Evolutionary conservation across 2,888 invertebrate genomes (phyloP).

Genomic region (Noctua janthe): DNA sequence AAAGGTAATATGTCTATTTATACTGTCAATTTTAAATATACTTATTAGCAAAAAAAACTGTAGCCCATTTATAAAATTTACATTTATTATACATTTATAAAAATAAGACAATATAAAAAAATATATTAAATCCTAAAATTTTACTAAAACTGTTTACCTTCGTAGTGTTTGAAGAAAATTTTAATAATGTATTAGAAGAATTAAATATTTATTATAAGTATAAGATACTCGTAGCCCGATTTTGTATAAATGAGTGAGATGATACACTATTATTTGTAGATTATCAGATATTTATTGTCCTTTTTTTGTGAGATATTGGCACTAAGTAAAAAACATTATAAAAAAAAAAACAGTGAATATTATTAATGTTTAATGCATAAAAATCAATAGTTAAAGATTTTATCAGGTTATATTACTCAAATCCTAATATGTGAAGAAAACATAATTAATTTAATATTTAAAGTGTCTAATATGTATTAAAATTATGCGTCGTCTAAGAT

Average conservation of each 20-base stretch:
- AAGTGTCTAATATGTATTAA: constrained; percentile 50
- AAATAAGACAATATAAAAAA: constrained; percentile 49
- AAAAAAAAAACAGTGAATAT: neutral
- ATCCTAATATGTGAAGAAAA: neutral
- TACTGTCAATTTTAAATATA: constrained; percentile 60
- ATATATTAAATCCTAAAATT: constrained; percentile 54
- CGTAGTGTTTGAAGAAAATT: constrained; percentile 53
- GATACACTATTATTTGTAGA: constrained; percentile 46
- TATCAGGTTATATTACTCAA: neutral
- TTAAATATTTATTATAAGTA: constrained; percentile 47
- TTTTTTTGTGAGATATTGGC: constrained; percentile 43
- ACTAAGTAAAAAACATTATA: neutral
- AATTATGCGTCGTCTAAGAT: constrained; percentile 44
- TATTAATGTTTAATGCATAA: neutral
- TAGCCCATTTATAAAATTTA: constrained; percentile 53
- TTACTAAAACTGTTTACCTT: constrained; percentile 56
- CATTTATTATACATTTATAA: constrained; percentile 45
- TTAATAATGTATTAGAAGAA: constrained; percentile 50
- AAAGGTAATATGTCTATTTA: constrained; percentile 56
- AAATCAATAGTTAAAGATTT: neutral
- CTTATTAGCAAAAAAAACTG: constrained; percentile 29
- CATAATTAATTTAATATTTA: constrained; percentile 1
- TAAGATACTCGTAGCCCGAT: constrained; percentile 67
- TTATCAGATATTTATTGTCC: constrained; percentile 41
- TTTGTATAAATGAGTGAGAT: constrained; percentile 54